Base-by-base conservation (phyloP, 2,888 invertebrate genomes). In the Ormyrus labotus region DNA sequence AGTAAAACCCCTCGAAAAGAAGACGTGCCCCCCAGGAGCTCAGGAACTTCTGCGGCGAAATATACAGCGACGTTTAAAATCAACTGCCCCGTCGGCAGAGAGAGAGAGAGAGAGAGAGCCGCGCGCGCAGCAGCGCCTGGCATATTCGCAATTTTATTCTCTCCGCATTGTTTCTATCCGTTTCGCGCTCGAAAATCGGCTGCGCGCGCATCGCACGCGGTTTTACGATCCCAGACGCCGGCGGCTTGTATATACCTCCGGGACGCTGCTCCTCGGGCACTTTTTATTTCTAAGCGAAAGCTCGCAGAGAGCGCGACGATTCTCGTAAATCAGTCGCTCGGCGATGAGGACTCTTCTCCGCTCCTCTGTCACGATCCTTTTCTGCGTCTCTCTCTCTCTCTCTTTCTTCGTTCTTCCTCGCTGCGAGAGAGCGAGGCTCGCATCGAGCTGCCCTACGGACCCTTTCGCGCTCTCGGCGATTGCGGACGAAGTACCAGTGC, bases 321-420 rank as follows among this genome's bases (percentile, higher is more conserved):
- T 63, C 68, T 69, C 73, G 64, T 80, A 80, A 80, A 80, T 80
- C 76, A 76, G 65, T 57, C 55, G 50, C 9, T n/a, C 55, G 8
- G 51, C 53, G 51, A 60, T 70, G 67, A 72, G 55, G 67, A 72
- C 53, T 69, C 8, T 55, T 7, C 10, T 69, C 45, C 8, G 45
- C 10, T 19, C 5, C 58, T 58, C 47, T 48, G 69, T 58, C 69
- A 13, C 9, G 10, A n/a, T 72, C 53, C n/a, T 45, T 45, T 34
- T 51, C 57, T 60, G 5, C 10, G n/a, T 61, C 34, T 63, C 13
- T 19, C 11, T 65, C 73, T n/a, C 19, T 11, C 6, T 63, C 45
- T n/a, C 34, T 2, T 3, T 34, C 4, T 34, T 34, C 34, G 34
- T 34, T 34, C 4, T 34, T 34, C 34, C 34, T 34, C 34, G 34